These are phyloP conservation scores for Heliconius aoede DNA, from an alignment of 2,888 invertebrate species.

Conservation along the genomic window DNA sequence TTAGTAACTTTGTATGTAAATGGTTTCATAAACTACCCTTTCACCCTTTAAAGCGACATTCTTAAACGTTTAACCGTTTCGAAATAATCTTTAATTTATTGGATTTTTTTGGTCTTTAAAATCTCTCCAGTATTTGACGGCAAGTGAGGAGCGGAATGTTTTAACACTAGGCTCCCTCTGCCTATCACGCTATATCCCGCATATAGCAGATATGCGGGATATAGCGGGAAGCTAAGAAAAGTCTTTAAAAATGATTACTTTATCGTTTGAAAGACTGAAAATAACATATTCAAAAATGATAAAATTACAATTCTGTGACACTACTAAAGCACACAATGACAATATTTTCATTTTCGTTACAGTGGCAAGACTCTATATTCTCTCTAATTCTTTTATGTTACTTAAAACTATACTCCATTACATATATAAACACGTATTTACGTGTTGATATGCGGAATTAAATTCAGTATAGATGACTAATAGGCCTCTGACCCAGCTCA, in stretches of 20 bases:
- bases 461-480: conserved; percentile 54
- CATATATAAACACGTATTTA: background rate
- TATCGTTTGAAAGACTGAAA: background rate
- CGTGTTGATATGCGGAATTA: conserved; percentile 28
- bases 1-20: background rate
- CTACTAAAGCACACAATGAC: background rate
- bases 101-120: too few species aligned
- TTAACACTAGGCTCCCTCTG: too few species aligned
- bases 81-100: background rate
- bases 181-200: too few species aligned
- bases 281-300: background rate
- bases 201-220: too few species aligned
- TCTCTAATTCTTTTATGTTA: background rate
- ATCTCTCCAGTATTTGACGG: too few species aligned
- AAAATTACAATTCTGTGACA: background rate
- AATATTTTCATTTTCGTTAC: too few species aligned
- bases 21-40: conserved; percentile 15
- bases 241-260: background rate
- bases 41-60: conserved; percentile 6
- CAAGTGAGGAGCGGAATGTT: too few species aligned
- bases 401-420: background rate
- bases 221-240: background rate
- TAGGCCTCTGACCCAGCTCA: conserved; percentile 57
- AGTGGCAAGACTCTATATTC: too few species aligned
- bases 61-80: background rate